Evolutionary conservation across 2,888 invertebrate species (phyloP).

Genomic region (Troides helena): DNA sequence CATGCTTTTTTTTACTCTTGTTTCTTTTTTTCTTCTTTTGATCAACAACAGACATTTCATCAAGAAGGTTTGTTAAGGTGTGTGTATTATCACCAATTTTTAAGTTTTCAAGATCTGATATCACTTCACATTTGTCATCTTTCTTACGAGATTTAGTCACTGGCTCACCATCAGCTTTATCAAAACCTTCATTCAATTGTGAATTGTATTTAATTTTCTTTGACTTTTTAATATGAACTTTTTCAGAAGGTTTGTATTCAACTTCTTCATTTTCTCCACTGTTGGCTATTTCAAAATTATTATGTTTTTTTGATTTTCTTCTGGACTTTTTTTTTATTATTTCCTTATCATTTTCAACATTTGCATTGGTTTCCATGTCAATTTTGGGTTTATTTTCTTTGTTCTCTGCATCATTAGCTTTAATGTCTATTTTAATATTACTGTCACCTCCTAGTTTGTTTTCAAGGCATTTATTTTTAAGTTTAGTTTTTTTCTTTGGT

Average conservation of each 20-base stretch:
- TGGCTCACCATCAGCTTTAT: slow-evolving; percentile 47
- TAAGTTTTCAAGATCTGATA: slow-evolving; percentile 59
- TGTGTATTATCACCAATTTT: slow-evolving; percentile 68
- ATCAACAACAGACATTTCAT: slow-evolving; percentile 68
- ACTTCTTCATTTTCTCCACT: slow-evolving; percentile 22
- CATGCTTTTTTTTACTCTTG: slow-evolving; percentile 47
- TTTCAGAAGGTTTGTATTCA: slow-evolving; percentile 29
- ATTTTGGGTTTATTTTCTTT: slow-evolving; percentile 18
- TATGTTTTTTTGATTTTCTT: slow-evolving; percentile 5
- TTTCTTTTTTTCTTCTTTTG: slow-evolving; percentile 56
- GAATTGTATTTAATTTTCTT: slow-evolving; percentile 54
- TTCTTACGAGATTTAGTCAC: slow-evolving; percentile 48
- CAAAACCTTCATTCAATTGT: slow-evolving; percentile 33
- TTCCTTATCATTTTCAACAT: background rate
- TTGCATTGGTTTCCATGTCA: background rate
- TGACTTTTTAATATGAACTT: slow-evolving; percentile 33
- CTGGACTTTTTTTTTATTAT: slow-evolving; percentile 26
- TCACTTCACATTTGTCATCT: slow-evolving; percentile 50
- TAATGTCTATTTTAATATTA: slow-evolving; percentile 32
- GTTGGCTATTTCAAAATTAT: background rate
- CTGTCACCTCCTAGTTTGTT: slow-evolving; percentile 44
- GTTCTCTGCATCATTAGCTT: slow-evolving; percentile 35
- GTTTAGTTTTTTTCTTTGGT: slow-evolving; percentile 25
- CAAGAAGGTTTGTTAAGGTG: slow-evolving; percentile 58
- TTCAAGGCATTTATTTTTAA: slow-evolving; percentile 37